These are phyloP conservation scores for Brachyhypopomus occidentalis DNA, from an alignment of 2,113 vertebrate genomes.

Conservation along the genomic window DNA sequence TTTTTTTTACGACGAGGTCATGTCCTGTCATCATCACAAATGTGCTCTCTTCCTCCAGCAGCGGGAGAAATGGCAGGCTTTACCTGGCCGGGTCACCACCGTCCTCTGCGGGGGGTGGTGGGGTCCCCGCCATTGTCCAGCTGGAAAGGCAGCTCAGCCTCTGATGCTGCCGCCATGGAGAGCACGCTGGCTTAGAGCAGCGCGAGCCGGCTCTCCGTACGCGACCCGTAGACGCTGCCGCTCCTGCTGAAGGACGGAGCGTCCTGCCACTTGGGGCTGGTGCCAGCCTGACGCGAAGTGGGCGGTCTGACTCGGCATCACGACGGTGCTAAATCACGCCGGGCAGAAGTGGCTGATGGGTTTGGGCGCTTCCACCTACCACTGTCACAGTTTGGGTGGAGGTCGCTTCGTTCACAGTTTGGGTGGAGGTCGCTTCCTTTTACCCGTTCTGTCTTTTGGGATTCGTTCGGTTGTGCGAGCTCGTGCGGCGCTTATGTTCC, in stretches of 20 bases:
- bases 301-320: neutral
- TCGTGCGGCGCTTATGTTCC: neutral
- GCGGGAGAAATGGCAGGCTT: neutral
- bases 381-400: neutral
- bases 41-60: neutral
- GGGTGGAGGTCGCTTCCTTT: neutral
- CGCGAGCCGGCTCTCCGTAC: constrained; percentile 3
- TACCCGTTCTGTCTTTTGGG: too few species aligned
- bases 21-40: neutral
- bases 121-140: constrained; percentile 25
- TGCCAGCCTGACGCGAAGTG: constrained; percentile 34
- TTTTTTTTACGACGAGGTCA: neutral
- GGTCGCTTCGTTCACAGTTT: neutral
- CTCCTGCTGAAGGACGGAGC: constrained; percentile 32
- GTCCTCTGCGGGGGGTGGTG: neutral
- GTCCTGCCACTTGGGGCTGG: constrained; percentile 33
- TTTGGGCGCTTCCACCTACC: neutral
- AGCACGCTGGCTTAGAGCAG: too few species aligned
- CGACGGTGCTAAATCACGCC: neutral
- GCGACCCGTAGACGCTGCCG: constrained; percentile 12
- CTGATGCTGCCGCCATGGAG: neutral
- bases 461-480: neutral
- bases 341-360: neutral
- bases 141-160: constrained; percentile 26
- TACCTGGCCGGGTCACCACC: neutral